Evolutionary conservation across 2,888 invertebrate genomes (phyloP).

Genomic region (Eupsilia transversa): DNA sequence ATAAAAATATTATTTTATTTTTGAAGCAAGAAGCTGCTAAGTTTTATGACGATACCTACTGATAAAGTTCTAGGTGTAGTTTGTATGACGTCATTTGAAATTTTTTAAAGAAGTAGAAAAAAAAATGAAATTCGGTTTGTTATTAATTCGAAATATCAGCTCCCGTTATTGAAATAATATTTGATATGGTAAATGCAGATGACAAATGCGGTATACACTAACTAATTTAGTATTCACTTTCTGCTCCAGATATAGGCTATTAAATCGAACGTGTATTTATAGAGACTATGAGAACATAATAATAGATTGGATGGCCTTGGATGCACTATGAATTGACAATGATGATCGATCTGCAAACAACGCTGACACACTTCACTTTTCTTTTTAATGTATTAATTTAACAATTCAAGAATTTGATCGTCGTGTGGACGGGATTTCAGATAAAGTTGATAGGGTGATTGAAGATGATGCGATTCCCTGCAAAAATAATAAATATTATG

Average conservation of each 20-base stretch:
- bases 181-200: neutral
- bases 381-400: neutral
- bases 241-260: slow-evolving; percentile 12
- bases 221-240: slow-evolving; percentile 10
- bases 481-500: too few relatives aligned
- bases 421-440: too few relatives aligned
- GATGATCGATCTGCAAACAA: slow-evolving; percentile 36
- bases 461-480: neutral
- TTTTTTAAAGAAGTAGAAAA: neutral
- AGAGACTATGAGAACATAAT: slow-evolving; percentile 13
- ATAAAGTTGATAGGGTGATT: neutral
- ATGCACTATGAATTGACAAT: slow-evolving; percentile 50
- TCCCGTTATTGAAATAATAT: neutral
- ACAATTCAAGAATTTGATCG: neutral
- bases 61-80: neutral
- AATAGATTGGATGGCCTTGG: slow-evolving; percentile 32
- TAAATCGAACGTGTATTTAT: slow-evolving; percentile 22
- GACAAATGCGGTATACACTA: neutral
- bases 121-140: neutral
- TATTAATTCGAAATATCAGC: neutral
- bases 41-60: fast-evolving
- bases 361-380: neutral
- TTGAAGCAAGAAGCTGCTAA: neutral
- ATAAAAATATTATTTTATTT: neutral
- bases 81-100: neutral